Evolutionary conservation across 2,888 invertebrate species (phyloP).

Genomic region (Itoplectis maculator): DNA sequence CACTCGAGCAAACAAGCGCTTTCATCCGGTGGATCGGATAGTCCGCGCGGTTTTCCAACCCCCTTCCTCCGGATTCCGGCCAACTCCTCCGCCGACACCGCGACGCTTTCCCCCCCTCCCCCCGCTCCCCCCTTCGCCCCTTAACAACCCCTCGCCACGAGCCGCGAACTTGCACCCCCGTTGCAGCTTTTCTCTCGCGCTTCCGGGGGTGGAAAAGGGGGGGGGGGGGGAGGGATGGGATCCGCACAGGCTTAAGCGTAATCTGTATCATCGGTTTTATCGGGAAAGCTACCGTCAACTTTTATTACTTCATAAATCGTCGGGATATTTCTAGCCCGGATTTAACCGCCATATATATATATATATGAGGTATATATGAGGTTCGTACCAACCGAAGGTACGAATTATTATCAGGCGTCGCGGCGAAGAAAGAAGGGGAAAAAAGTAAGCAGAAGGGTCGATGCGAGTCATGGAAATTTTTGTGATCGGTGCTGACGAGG

Average conservation of each 20-base stretch:
- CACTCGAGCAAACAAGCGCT: constrained; percentile 56
- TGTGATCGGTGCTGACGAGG: too few species aligned
- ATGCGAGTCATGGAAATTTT: neutral
- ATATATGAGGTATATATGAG: too few species aligned
- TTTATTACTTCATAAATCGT: constrained; percentile 65
- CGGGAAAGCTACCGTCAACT: constrained; percentile 48
- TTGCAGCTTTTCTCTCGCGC: constrained; percentile 5
- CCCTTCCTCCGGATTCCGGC: constrained; percentile 42
- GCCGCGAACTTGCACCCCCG: constrained; percentile 32
- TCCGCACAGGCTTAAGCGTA: constrained; percentile 44
- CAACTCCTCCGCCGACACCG: constrained; percentile 5
- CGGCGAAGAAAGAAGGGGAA: neutral
- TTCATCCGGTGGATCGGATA: constrained; percentile 55
- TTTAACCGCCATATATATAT: constrained; percentile 33
- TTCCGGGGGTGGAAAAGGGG: neutral
- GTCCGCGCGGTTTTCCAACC: constrained; percentile 51
- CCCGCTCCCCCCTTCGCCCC: neutral
- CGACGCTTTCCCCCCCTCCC: neutral
- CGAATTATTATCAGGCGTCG: neutral
- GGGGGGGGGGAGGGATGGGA: too few species aligned
- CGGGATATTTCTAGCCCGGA: constrained; percentile 51
- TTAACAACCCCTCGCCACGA: constrained; percentile 2
- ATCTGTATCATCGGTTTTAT: constrained; percentile 65
- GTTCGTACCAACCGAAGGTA: neutral
- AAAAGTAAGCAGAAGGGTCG: neutral